phyloP scores from a whole-genome alignment of 2,113 vertebrate species.

The Eolophus roseicapilla region DNA sequence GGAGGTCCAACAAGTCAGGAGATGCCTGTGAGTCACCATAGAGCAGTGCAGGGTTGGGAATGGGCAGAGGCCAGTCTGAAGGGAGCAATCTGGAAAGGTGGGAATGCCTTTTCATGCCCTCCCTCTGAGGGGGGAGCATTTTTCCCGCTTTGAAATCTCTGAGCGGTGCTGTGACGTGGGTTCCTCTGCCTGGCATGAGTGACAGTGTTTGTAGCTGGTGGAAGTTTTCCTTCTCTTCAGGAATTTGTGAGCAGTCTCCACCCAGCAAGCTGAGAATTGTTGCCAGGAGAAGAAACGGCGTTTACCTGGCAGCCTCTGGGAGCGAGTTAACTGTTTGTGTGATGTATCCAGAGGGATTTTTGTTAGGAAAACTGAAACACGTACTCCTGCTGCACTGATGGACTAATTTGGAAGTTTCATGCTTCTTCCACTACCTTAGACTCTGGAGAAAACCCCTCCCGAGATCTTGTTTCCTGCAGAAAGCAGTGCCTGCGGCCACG shows the following conservation, averaged over 20 bases:
- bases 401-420: background rate
- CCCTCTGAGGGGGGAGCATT: rapidly evolving
- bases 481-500: constrained; percentile 2
- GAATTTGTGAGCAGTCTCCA: constrained; percentile 52
- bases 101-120: background rate
- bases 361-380: background rate
- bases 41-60: background rate
- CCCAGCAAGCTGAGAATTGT: constrained; percentile 35
- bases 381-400: background rate
- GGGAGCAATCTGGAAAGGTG: background rate
- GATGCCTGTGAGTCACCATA: background rate
- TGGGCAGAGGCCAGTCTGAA: background rate
- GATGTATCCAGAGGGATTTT: background rate
- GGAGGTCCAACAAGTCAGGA: background rate
- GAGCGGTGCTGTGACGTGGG: background rate
- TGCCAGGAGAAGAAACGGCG: background rate
- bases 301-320: constrained; percentile 51
- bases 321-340: constrained; percentile 33
- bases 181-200: background rate
- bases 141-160: background rate
- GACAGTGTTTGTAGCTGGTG: background rate
- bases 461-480: constrained; percentile 28
- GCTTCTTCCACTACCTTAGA: background rate
- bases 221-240: constrained; percentile 42
- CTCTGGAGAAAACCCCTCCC: background rate